Evolutionary conservation across 2,888 invertebrate species (phyloP).

Genomic region (Macrosiphum euphorbiae): DNA sequence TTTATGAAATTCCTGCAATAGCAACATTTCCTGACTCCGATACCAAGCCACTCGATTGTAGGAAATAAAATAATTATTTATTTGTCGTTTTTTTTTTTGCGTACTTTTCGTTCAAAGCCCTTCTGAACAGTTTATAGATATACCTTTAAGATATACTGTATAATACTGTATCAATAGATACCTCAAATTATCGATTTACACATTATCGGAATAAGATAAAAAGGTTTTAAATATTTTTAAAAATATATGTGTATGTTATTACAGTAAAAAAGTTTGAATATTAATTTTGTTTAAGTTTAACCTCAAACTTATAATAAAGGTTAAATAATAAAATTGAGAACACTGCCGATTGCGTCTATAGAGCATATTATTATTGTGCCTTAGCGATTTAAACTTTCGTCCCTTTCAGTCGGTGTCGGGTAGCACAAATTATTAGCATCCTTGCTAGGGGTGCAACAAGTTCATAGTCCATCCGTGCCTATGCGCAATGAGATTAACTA

Average conservation of each 20-base stretch:
- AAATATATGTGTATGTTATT: neutral
- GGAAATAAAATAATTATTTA: neutral
- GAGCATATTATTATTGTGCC: neutral
- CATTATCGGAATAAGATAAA: neutral
- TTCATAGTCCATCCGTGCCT: neutral
- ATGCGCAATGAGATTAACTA: neutral
- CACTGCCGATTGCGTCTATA: neutral
- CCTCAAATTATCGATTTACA: neutral
- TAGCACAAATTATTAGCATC: neutral
- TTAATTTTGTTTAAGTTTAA: neutral
- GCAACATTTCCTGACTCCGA: neutral
- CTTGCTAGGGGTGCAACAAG: conserved; percentile 10
- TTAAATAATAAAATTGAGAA: neutral
- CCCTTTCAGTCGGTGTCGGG: neutral
- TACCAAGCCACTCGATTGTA: neutral
- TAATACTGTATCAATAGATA: neutral
- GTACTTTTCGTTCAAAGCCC: neutral
- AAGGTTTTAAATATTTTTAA: neutral
- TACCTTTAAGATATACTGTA: neutral
- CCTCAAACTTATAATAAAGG: neutral
- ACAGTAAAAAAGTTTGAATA: too few relatives aligned
- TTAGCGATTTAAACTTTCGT: neutral
- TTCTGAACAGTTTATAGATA: neutral
- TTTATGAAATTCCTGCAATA: neutral
- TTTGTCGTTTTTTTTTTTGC: neutral